These are phyloP conservation scores for Punctoribates punctum DNA, from an alignment of 2,888 invertebrate genomes.

Conservation along the genomic window DNA sequence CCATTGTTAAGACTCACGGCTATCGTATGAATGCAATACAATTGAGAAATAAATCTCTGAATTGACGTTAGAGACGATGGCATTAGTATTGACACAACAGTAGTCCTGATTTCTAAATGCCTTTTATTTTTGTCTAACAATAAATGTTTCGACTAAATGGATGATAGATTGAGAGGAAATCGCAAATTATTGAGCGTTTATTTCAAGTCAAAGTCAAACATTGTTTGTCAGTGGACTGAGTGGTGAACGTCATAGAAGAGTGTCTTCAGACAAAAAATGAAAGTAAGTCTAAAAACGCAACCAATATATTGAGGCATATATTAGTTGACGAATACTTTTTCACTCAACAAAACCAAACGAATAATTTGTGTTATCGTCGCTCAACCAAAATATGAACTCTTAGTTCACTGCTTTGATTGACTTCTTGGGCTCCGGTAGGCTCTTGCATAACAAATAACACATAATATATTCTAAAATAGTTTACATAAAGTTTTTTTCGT, in stretches of 20 bases:
- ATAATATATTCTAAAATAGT: not conserved
- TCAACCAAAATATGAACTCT: slow-evolving; percentile 6
- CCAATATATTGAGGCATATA: not conserved
- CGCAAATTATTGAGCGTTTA: slow-evolving; percentile 34
- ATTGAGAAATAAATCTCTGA: not conserved
- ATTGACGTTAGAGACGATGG: not conserved
- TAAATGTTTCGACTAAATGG: slow-evolving; percentile 30
- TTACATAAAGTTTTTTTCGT: not conserved
- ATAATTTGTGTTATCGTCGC: slow-evolving; percentile 2
- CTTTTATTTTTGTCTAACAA: slow-evolving; percentile 33
- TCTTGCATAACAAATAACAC: slow-evolving; percentile 16
- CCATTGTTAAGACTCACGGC: not conserved
- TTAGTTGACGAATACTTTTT: slow-evolving; percentile 4
- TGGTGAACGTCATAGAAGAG: not conserved
- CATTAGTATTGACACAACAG: slow-evolving; percentile 2
- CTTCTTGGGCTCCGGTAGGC: not conserved
- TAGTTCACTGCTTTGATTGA: slow-evolving; percentile 3
- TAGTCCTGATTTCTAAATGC: slow-evolving; percentile 6
- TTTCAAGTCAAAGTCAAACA: slow-evolving; percentile 25
- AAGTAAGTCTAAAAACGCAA: not conserved
- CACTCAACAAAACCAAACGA: not conserved
- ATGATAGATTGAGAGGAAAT: slow-evolving; percentile 36
- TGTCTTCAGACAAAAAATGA: not conserved
- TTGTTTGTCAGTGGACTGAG: not conserved
- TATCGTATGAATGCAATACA: not conserved